phyloP scores from a whole-genome alignment of 2,797 vertebrate species.

The Melanotaenia maccullochi region DNA sequence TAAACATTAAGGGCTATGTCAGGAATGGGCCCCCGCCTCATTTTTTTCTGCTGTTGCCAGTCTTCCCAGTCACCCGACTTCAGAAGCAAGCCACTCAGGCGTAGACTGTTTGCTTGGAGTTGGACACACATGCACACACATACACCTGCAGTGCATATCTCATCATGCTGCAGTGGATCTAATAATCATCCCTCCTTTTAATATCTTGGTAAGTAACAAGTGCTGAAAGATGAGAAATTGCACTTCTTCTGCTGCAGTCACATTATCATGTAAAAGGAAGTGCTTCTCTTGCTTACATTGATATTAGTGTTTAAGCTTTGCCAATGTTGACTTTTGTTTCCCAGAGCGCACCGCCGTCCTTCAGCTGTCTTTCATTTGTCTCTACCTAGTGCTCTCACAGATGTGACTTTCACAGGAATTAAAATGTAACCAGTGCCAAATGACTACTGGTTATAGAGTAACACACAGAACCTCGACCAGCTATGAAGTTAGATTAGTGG shows the following conservation, averaged over 20 bases:
- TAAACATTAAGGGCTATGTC: constrained; percentile 72
- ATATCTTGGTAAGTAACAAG: constrained; percentile 11
- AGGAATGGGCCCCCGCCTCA: constrained; percentile 62
- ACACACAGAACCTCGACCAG: constrained; percentile 46
- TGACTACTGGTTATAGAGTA: constrained; percentile 71
- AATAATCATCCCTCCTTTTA: constrained; percentile 16
- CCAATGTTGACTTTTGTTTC: constrained; percentile 4
- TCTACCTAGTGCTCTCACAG: not conserved
- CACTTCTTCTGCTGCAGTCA: not conserved
- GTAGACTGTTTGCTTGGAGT: constrained; percentile 74
- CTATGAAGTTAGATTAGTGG: constrained; percentile 62
- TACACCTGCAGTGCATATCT: constrained; percentile 26
- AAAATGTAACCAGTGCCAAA: constrained; percentile 65
- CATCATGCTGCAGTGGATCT: constrained; percentile 21
- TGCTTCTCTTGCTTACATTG: not conserved
- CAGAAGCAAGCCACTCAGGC: constrained; percentile 71
- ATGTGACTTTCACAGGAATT: constrained; percentile 39
- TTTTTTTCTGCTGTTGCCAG: constrained; percentile 40
- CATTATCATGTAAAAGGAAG: constrained; percentile 15
- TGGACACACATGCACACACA: constrained; percentile 18
- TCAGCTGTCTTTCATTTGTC: not conserved
- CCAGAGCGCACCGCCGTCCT: not conserved
- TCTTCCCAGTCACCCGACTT: constrained; percentile 66
- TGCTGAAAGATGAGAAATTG: constrained; percentile 2
- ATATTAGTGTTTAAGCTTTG: constrained; percentile 4